Evolutionary conservation across 2,797 vertebrate species (phyloP).

Genomic region (Pteronotus mesoamericanus): DNA sequence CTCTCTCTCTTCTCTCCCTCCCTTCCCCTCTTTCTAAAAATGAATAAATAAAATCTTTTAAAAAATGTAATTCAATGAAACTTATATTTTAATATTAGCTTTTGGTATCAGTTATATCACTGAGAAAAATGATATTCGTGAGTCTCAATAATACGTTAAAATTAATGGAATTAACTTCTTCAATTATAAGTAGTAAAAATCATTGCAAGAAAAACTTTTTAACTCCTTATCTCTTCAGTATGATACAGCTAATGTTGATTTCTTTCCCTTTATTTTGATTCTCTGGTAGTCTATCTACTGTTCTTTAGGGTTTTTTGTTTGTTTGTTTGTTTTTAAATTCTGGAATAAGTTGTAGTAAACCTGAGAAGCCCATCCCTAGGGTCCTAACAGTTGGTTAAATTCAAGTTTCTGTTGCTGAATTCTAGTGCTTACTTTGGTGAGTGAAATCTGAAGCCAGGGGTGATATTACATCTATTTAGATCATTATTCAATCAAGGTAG

Average conservation of each 20-base stretch:
- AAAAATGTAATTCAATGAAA: conserved; percentile 9
- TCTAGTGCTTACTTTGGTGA: neutral
- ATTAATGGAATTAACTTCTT: conserved; percentile 24
- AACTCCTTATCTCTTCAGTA: neutral
- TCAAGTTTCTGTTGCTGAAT: neutral
- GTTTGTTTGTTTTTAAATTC: neutral
- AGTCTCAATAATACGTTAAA: neutral
- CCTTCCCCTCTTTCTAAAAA: too few species aligned
- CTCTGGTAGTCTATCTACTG: neutral
- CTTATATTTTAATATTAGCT: conserved; percentile 20
- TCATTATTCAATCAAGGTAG: neutral
- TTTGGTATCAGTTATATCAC: neutral
- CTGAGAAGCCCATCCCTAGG: neutral
- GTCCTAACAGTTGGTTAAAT: neutral
- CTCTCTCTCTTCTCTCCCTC: too few species aligned
- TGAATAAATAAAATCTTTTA: too few species aligned
- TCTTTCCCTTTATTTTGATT: neutral
- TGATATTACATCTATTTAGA: neutral
- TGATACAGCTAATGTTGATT: neutral
- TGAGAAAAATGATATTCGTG: neutral
- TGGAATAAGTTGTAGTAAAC: neutral
- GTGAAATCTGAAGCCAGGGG: neutral
- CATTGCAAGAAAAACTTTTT: neutral
- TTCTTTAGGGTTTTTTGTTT: neutral
- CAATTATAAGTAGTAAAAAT: neutral